Conservation (phyloP, 2,113 vertebrate species). For the Sorex fumeus region DNA sequence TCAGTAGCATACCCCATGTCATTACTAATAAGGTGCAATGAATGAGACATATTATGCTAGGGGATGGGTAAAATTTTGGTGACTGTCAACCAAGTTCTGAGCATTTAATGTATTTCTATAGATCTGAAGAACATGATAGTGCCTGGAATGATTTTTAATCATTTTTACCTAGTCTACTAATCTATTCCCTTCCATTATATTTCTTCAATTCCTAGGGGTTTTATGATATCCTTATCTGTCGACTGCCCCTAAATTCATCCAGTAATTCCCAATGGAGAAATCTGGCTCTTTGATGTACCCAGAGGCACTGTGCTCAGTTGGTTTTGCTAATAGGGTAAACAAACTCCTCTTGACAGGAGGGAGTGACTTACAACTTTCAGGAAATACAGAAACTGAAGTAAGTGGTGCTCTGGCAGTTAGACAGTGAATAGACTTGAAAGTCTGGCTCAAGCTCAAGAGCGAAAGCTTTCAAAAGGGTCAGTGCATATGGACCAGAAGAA, state of each 20-base stretch:
- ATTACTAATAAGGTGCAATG: neutral
- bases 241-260: conserved; percentile 55
- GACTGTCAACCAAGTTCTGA: neutral
- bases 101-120: conserved; percentile 5
- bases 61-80: neutral
- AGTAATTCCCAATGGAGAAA: conserved; percentile 25
- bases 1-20: neutral
- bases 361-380: conserved; percentile 37
- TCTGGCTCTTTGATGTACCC: conserved; percentile 47
- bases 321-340: conserved; percentile 70
- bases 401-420: rapidly evolving
- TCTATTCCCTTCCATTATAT: neutral
- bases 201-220: neutral
- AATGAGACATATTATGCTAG: neutral
- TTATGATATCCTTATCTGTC: conserved; percentile 44
- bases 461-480: neutral
- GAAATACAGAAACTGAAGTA: neutral
- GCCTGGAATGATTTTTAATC: conserved; percentile 26
- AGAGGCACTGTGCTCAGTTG: conserved; percentile 45
- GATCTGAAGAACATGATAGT: conserved; percentile 13
- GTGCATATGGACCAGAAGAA: neutral
- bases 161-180: conserved; percentile 46
- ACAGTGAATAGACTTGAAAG: conserved; percentile 20
- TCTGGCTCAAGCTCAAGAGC: conserved; percentile 19
- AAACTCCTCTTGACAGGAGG: conserved; percentile 47